Evolutionary conservation across 2,797 vertebrate species (phyloP).

Genomic region (Bryconaethiops microstoma): DNA sequence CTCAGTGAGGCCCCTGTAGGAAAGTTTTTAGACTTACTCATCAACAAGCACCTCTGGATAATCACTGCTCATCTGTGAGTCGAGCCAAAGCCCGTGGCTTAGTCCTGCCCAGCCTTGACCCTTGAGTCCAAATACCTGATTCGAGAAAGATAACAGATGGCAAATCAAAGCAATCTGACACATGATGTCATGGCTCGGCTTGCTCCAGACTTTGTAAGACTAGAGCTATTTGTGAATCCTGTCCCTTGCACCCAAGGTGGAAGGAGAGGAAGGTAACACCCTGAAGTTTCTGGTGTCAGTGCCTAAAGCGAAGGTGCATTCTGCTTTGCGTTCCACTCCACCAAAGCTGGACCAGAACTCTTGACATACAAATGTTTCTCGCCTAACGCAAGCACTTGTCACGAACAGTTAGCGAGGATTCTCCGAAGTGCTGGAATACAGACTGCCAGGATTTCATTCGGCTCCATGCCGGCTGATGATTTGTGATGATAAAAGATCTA

Average conservation of each 20-base stretch:
- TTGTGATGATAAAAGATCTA: neutral
- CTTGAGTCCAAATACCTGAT: constrained; percentile 5
- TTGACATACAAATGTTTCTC: constrained; percentile 24
- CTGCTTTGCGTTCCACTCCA: neutral
- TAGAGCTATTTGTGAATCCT: constrained; percentile 69
- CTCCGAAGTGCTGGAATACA: constrained; percentile 7
- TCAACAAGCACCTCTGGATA: no score
- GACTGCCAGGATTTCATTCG: neutral
- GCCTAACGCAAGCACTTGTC: constrained; percentile 54
- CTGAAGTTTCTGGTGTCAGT: constrained; percentile 60
- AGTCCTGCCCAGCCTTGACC: constrained; percentile 22
- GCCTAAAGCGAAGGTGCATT: constrained; percentile 64
- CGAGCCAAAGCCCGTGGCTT: neutral
- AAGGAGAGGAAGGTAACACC: constrained; percentile 59
- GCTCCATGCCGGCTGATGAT: neutral
- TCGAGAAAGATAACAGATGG: constrained; percentile 65
- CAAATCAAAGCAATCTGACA: constrained; percentile 70
- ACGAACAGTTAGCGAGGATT: constrained; percentile 55
- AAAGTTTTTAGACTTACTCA: no score
- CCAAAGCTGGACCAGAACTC: constrained; percentile 38
- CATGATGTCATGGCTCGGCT: constrained; percentile 64
- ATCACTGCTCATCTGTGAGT: neutral
- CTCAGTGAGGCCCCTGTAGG: no score
- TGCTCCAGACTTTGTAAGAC: constrained; percentile 71
- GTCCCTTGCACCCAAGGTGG: constrained; percentile 13